Base-by-base conservation (phyloP, 2,113 vertebrate genomes). In the Diadophis punctatus region DNA sequence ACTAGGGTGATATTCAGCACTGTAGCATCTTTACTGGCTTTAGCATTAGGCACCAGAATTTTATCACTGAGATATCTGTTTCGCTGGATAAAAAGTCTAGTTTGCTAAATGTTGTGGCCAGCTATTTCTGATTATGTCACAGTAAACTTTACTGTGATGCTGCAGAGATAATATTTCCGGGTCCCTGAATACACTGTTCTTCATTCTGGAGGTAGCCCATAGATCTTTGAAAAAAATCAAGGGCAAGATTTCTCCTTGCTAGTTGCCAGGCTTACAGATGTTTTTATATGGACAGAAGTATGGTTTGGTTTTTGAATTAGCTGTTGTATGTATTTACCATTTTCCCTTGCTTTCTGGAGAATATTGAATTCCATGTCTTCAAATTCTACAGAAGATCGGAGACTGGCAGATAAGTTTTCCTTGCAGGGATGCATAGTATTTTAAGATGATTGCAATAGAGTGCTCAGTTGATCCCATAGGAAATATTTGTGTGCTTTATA, bases 181-280 rank as follows among this genome's bases (percentile, higher is more conserved):
- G 0, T 74, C 94, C 46, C 88, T 94, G 90, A 96, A 92, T 87
- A 91, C 90, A 95, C 46, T 10, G 90, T 87, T 48, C 80, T 97
- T 96, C 91, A 92, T 96, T 95, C 91, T 95, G 49, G 89, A 95
- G 93, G 86, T 92, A 52, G 34, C 92, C 34, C 34, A 55, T 48
- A 96, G 92, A 53, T 93, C 93, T 53, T 49, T 91, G 92, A 58
- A 90, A 58, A 58, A 93, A 6, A 93, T 91, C 91, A 68, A 96
- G 25, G n/a, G 27, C 39, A 55, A 55, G 51, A 93, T 87, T 95
- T 92, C 91, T 89, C n/a, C 8, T 18, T 51, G 30, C 14, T 55
- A 6, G 20, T 63, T 86, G 74, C 12, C 48, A 91, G 43, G 22
- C 27, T 91, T 87, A 60, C 80, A 91, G 90, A 95, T 3, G 10